Base-by-base conservation (phyloP, 2,888 invertebrate genomes). In the Pristionchus arcanus region DNA sequence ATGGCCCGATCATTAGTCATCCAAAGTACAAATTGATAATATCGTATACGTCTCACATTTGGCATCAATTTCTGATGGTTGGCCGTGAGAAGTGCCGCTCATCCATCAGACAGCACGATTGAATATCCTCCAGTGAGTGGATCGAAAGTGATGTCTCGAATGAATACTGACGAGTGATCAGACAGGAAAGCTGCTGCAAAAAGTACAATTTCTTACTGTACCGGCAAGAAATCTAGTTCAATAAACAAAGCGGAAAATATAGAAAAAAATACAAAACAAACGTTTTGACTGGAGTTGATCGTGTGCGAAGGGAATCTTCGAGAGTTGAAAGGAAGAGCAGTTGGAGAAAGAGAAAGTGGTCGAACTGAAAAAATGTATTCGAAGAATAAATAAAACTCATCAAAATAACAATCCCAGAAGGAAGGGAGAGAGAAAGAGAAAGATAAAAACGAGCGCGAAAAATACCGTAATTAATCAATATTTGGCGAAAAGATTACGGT, bases 51-150 rank as follows among this genome's bases (percentile, higher is more conserved):
- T 53, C 42, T 81, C 81, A 81, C 93, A 89, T 91, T 93, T 31
- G 93, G 93, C 31, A 91, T 90, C 74, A 93, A 93, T 28, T 90
- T 90, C 3, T 92, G 90, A 83, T 92, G 92, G 37, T 97, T 97
- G 15, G 98, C 98, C 13, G 98, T 98, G 90, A 99, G 97, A 95
- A 99, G 98, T 4, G 98, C 98, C n/a, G 98, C 98, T 91, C 98
- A 96, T 2, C 98, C 98, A 95, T 98, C 98, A 94, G 97, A 98
- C 85, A 99, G 96, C 53, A 96, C 96, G 25, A 93, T 90, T 31
- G 92, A 92, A 71, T 94, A 93, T 28, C 98, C 98, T 89, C 98
- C 98, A 91, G 98, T 97, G 89, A 98, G 96, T 0, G 98, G 98
- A 13, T 98, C 98, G 96, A 98, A 99, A 95, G 98, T 98, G 95